A percentile compares a stretch with the other conserved stretches of the same genome.
Evolutionary conservation across 2,797 vertebrate species (phyloP).

Genomic region (Anguilla obscura): DNA sequence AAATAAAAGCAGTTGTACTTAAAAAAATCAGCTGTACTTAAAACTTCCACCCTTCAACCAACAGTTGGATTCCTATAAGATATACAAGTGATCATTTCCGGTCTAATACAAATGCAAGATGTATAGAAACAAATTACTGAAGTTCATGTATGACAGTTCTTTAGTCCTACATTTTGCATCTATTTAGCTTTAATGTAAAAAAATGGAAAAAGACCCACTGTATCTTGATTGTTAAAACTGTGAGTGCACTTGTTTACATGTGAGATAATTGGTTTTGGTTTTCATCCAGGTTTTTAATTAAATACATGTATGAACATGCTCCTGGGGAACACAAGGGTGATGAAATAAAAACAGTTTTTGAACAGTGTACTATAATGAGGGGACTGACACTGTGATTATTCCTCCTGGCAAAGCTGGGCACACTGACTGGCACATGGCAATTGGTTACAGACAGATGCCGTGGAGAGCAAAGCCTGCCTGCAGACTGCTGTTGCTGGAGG

Average conservation of each 20-base stretch:
- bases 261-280: background rate
- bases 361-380: background rate
- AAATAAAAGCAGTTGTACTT: background rate
- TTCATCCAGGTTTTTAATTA: background rate
- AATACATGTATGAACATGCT: background rate
- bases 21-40: background rate
- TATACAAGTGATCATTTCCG: background rate
- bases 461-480: background rate
- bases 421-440: background rate
- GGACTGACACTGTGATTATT: background rate
- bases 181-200: background rate
- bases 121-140: too few relatives aligned
- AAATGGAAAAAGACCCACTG: background rate
- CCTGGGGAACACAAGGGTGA: background rate
- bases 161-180: background rate
- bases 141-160: background rate
- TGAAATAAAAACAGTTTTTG: constrained; percentile 7
- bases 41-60: background rate
- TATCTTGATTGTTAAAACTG: background rate
- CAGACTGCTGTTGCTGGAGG: background rate
- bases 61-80: background rate
- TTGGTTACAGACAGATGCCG: background rate
- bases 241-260: background rate
- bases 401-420: background rate
- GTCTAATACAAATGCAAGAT: too few relatives aligned